Percentiles rank a stretch among this genome's conserved stretches.
Evolutionary conservation across 2,888 invertebrate species (phyloP).

Genomic region (Eledone cirrhosa): DNA sequence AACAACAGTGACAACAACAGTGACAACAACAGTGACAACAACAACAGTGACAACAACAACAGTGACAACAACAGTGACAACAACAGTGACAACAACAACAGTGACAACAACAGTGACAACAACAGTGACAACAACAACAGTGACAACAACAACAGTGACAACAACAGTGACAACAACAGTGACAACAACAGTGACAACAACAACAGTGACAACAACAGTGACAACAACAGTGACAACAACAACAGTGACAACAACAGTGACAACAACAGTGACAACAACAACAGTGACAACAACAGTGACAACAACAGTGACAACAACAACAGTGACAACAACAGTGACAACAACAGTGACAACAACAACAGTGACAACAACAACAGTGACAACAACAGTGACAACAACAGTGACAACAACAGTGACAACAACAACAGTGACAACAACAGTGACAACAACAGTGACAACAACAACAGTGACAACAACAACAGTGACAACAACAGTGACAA

Average conservation of each 20-base stretch:
- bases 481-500: neutral
- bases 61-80: neutral
- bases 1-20: slow-evolving; percentile 1
- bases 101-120: slow-evolving; percentile 1
- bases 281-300: neutral
- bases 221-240: neutral
- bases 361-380: slow-evolving; percentile 1
- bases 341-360: neutral
- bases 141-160: neutral
- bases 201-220: neutral
- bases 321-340: slow-evolving; percentile 7
- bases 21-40: neutral
- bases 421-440: neutral
- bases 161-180: neutral
- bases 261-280: neutral
- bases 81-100: neutral
- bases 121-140: slow-evolving; percentile 3
- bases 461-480: neutral
- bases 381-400: neutral
- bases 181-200: slow-evolving; percentile 13
- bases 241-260: neutral
- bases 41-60: neutral
- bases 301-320: neutral
- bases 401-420: neutral
- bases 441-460: slow-evolving; percentile 1